Evolutionary conservation across 2,888 invertebrate genomes (phyloP), one percentile per base, ranked within the genome.

Genomic region (Hirudinaria manillensis): DNA sequence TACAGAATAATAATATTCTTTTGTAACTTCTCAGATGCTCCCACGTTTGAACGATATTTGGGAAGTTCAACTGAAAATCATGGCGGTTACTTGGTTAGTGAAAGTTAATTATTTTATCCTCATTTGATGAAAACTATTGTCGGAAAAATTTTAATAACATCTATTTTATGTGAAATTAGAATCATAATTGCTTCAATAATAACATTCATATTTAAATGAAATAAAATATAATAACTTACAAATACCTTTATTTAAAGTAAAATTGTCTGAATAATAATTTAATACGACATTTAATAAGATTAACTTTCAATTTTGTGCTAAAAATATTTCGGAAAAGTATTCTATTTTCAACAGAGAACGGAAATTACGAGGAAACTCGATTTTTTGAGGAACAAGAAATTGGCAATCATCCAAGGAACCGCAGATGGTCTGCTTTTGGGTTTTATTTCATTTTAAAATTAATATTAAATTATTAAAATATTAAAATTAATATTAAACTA

Each of bases 11-110:
- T 6, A 45, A 45, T 10, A 16, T 16, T 16, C 13, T 45, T n/a
- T n/a, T n/a, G n/a, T 1, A 45, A 45, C 16, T 45, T 56, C n/a
- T 68, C 56, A 96, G 96, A 96, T 84, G 95, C 97, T 55, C 93
- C 94, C 0, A 97, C 95, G 83, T 92, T 96, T 71, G 97, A 97
- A 84, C 89, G 96, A 32, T 97, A 94, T 87, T 93, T 97, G 91
- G 96, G 96, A 32, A 89, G 91, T 79, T 94, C 94, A 34, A 93
- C 92, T 27, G 93, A 93, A 78, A 93, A 95, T 87, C 91, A 92
- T 85, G 90, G 91, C 80, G 93, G 93, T 24, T 95, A 95, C 84
- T 92, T 92, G 51, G 94, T 93, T 78, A 73, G 68, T 45, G 10
- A 45, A 4, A n/a, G n/a, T n/a, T n/a, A n/a, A n/a, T n/a, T n/a